Evolutionary conservation across 2,888 invertebrate genomes (phyloP).

Genomic region (Rhopalosiphum nymphaeae): DNA sequence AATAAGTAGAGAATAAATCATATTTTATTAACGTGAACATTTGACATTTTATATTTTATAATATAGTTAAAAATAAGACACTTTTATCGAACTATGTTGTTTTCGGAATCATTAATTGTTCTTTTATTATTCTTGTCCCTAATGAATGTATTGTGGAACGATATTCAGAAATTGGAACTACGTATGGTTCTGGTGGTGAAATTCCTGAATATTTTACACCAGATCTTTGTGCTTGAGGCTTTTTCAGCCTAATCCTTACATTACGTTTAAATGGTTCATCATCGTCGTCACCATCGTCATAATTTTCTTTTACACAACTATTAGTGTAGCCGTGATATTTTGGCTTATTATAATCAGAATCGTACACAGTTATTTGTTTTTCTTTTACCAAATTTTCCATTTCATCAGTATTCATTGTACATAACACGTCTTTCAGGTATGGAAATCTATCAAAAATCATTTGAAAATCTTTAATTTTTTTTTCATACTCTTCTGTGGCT

Average conservation of each 20-base stretch:
- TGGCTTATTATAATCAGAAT: not conserved
- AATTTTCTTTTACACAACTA: not conserved
- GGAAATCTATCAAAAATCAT: not conserved
- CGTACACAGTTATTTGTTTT: not conserved
- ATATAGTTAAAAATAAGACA: not conserved
- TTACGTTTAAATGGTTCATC: not conserved
- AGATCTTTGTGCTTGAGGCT: not conserved
- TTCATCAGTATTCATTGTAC: not conserved
- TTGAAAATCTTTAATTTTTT: conserved; percentile 3
- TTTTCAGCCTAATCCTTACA: not conserved
- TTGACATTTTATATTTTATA: not conserved
- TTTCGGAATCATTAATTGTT: conserved; percentile 31
- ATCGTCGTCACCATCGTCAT: not conserved
- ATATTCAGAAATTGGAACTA: conserved; percentile 37
- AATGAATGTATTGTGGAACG: conserved; percentile 30
- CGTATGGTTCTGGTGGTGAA: conserved; percentile 19
- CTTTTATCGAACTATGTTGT: not conserved
- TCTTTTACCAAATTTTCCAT: not conserved
- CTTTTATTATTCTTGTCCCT: conserved; percentile 2
- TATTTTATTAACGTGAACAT: not conserved
- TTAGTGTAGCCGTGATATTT: not conserved
- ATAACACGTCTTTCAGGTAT: not conserved
- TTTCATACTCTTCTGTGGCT: not conserved
- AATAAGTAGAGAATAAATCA: not conserved
- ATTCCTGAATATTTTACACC: conserved; percentile 22